Base-by-base conservation (phyloP, 2,797 vertebrate genomes). In the Pangasius macronema region DNA sequence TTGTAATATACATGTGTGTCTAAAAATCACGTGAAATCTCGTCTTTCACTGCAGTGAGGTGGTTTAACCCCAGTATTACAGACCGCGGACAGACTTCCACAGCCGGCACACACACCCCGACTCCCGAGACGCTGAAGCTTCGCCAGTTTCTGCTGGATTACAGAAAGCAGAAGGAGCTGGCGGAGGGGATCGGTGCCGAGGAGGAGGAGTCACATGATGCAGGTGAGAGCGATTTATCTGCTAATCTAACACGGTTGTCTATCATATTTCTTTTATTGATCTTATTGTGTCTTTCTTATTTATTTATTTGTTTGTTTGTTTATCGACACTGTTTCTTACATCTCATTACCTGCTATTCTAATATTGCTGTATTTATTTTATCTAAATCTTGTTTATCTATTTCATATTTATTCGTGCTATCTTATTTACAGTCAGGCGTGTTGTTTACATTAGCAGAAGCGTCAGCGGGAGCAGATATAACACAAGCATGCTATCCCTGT, bases 101-200 rank as follows among this genome's bases (percentile, higher is more conserved):
- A 80, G 55, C 3, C 33, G 87, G 5, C 27, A 42, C 67, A 72
- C 22, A 13, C 24, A 75, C 33, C 1, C 33, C 53, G 33, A 70
- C 42, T 49, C 65, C 75, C 0, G 84, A 57, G 46, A 33, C n/a
- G n/a, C 55, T 82, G 24, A 77, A 85, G n/a, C 79, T 98, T 53
- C 91, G 94, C 30, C 94, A 33, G 1, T 99, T 99, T 91, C 94
- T 99, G 85, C 92, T 96, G 76, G 95, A 96, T 90, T 96, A 98
- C 59, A 13, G 93, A 80, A 96, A 93, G 68, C 96, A 98, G 93
- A 97, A 97, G 91, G 94, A 94, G 81, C 91, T 98, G 0, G 96
- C 98, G 13, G 96, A 97, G 87, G 97, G 98, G 8, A 88, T 96
- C 33, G 89, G 96, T 42, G 91, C 93, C 0, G 55, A 22, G 92